Conservation (phyloP, 92 coral and sea anemone species). For the Parazoanthus atlanticus region DNA sequence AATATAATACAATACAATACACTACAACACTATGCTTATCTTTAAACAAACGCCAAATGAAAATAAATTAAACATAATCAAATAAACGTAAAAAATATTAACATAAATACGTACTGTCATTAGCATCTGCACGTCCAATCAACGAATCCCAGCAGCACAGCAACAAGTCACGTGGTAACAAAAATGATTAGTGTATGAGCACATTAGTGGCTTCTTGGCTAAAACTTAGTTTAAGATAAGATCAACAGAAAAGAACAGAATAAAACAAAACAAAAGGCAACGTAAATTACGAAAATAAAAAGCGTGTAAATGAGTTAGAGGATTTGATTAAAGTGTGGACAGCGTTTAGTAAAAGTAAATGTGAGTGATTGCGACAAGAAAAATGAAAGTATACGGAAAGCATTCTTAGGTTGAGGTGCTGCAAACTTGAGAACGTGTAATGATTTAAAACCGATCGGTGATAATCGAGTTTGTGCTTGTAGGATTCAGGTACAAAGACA, state of each 20-base stretch:
- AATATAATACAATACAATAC: not conserved
- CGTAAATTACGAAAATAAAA: not conserved
- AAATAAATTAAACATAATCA: constrained; percentile 25
- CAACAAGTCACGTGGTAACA: constrained; percentile 57
- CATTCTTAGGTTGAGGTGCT: not conserved
- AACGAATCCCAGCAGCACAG: constrained; percentile 58
- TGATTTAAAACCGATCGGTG: too few species aligned
- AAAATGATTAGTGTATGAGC: constrained; percentile 42
- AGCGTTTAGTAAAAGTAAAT: not conserved
- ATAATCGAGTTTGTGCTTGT: too few species aligned
- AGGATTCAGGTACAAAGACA: too few species aligned
- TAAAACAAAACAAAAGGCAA: not conserved
- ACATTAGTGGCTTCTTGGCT: constrained; percentile 1
- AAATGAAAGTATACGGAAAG: not conserved
- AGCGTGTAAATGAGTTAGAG: not conserved
- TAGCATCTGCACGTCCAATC: constrained; percentile 81
- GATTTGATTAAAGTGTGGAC: not conserved
- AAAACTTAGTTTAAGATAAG: not conserved
- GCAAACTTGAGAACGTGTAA: not conserved
- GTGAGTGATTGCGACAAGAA: not conserved
- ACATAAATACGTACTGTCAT: constrained; percentile 87
- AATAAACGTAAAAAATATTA: constrained; percentile 27
- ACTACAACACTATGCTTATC: not conserved
- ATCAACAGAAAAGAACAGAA: not conserved
- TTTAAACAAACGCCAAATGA: not conserved